Evolutionary conservation across 2,888 invertebrate genomes (phyloP), one percentile per base, ranked within the genome.

Genomic region (Julus scandinavius): DNA sequence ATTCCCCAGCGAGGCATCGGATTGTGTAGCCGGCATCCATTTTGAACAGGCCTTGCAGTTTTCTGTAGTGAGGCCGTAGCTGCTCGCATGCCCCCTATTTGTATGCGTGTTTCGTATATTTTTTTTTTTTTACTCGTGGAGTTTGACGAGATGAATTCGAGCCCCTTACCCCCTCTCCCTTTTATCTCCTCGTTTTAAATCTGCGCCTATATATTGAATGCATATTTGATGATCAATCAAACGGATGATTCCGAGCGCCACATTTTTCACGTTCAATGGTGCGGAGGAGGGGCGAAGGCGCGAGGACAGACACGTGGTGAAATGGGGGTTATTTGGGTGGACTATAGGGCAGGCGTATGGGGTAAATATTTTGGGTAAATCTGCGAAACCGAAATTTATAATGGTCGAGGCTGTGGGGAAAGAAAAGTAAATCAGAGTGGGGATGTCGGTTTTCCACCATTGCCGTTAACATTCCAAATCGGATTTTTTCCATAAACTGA

Each of bases 311-410:
- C 72, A 9, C 4, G 63, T 49, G 63, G 63, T 17, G 54, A 15
- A 54, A 29, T 29, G 54, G 9, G 54, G 54, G 49, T 49, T 49
- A 49, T 49, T 20, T 63, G 63, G 63, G 63, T 4, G 63, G 15
- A 11, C 17, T 29, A 29, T 13, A 13, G 54, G 54, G 54, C 54
- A 54, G 58, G n/a, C 58, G 15, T 15, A 17, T 58, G 72, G 72
- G 72, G 72, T 72, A 72, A 72, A 72, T 72, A 72, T 72, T 72
- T 72, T 72, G 72, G 20, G n/a, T 11, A 72, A 72, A 72, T 72
- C 72, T 9, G 72, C 29, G 29, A 72, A 72, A 72, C n/a, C 72
- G 20, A 7, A 72, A 72, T 72, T 72, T 72, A 29, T 72, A 9
- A 72, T 72, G 9, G 63, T 20, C n/a, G 58, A 15, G 58, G 58